These are phyloP conservation scores for Papilio xuthus DNA, from an alignment of 1,140 invertebrate genomes.

Conservation along the genomic window DNA sequence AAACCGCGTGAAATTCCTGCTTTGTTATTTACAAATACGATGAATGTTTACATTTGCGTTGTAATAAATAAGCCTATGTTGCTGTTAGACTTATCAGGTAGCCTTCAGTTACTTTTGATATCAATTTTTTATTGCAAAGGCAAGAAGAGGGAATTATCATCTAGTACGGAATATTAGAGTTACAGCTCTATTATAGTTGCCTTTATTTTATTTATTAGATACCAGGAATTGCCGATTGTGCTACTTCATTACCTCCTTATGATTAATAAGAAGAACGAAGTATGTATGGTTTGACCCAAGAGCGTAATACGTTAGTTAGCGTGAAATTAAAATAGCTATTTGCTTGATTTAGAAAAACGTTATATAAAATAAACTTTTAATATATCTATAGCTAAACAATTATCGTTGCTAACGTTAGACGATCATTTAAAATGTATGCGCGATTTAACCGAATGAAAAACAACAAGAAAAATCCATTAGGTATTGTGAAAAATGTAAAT, in stretches of 20 bases:
- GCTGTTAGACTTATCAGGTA: conserved; percentile 30
- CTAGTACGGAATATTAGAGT: neutral
- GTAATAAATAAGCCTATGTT: conserved; percentile 24
- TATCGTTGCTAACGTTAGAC: neutral
- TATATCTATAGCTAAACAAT: neutral
- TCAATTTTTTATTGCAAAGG: conserved; percentile 29
- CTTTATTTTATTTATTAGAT: neutral
- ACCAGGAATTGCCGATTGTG: neutral
- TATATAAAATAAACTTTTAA: neutral
- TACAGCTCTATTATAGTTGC: neutral
- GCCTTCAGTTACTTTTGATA: conserved; percentile 31
- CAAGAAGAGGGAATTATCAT: conserved; percentile 16
- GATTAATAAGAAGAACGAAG: neutral
- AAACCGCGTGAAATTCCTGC: neutral
- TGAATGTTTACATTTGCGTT: conserved; percentile 19
- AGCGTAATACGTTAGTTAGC: neutral
- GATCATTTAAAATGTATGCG: neutral
- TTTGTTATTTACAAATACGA: conserved; percentile 2
- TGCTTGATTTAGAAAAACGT: neutral
- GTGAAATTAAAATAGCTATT: neutral
- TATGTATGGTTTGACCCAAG: neutral
- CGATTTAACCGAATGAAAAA: neutral
- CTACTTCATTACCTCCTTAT: neutral
- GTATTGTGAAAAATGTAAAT: conserved; percentile 34
- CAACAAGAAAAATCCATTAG: conserved; percentile 29